Conservation (phyloP, 2,113 vertebrate genomes). For the Lonchura striata region DNA sequence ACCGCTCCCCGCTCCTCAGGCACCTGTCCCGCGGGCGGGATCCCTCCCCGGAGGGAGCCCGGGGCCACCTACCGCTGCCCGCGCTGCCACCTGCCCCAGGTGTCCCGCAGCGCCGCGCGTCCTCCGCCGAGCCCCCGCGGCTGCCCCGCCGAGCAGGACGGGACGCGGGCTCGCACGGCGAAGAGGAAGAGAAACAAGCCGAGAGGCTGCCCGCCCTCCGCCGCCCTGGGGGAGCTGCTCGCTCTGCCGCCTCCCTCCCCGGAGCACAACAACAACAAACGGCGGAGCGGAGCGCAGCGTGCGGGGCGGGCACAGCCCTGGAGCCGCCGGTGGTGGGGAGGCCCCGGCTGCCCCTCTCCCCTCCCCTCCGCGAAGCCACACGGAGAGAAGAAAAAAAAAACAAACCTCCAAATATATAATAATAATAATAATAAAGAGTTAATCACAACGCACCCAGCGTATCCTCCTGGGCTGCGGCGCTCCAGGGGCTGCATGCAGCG, state of each 20-base stretch:
- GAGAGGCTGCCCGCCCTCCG: background rate
- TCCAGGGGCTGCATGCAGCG: background rate
- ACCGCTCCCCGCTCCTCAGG: background rate
- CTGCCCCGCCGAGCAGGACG: background rate
- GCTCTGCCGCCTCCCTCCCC: background rate
- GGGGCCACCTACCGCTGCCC: background rate
- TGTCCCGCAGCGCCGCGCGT: background rate
- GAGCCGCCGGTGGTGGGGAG: background rate
- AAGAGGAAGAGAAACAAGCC: background rate
- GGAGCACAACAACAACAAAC: slow-evolving; percentile 17
- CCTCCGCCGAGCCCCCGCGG: background rate
- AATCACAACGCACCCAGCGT: background rate
- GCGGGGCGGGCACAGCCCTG: background rate
- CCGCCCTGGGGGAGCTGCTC: background rate
- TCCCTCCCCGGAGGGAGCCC: background rate
- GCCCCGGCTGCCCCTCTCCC: background rate
- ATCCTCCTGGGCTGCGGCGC: background rate
- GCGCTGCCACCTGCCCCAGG: slow-evolving; percentile 5
- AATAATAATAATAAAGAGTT: background rate
- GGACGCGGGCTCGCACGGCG: background rate
- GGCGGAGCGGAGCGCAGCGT: background rate
- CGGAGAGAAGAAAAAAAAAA: background rate
- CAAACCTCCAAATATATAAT: background rate
- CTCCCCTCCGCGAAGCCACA: background rate
- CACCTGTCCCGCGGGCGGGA: background rate